Conservation (phyloP, 30 jellyfish, hydroid and myxozoan species). For the Pseudorhiza aurosa region DNA sequence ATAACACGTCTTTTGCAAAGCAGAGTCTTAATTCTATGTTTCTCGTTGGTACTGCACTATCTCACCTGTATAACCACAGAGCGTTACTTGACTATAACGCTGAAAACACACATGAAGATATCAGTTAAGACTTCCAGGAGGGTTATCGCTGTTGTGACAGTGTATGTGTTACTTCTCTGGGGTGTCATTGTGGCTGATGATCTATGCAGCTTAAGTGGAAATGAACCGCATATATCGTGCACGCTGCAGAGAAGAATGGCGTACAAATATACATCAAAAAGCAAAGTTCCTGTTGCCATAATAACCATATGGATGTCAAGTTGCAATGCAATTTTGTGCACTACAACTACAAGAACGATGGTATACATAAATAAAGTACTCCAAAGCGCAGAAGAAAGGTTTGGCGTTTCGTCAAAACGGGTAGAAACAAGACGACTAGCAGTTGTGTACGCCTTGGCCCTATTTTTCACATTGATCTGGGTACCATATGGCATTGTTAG, state of each 20-base stretch:
- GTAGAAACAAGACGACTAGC: conserved; percentile 39
- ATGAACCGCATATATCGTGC: background rate
- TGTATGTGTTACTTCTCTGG: conserved; percentile 3
- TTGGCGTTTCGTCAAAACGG: background rate
- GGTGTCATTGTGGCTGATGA: conserved; percentile 1
- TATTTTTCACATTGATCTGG: conserved; percentile 33
- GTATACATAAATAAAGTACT: background rate
- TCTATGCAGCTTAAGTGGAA: background rate
- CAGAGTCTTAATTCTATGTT: conserved; percentile 2
- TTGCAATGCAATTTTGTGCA: conserved; percentile 2
- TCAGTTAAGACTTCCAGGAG: background rate
- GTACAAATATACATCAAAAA: background rate
- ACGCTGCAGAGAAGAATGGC: background rate
- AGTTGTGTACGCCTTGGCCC: background rate
- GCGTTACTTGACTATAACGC: background rate
- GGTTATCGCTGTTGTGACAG: background rate
- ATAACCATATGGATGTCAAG: conserved; percentile 13
- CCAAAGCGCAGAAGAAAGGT: background rate
- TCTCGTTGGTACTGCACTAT: background rate
- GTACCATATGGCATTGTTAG: conserved; percentile 49
- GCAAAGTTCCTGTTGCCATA: background rate
- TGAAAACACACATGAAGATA: background rate
- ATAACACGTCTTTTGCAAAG: background rate
- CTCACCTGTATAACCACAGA: conserved; percentile 3
- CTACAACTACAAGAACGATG: background rate